These are phyloP conservation scores for Tineola bisselliella DNA, from an alignment of 2,888 invertebrate species.

Conservation along the genomic window DNA sequence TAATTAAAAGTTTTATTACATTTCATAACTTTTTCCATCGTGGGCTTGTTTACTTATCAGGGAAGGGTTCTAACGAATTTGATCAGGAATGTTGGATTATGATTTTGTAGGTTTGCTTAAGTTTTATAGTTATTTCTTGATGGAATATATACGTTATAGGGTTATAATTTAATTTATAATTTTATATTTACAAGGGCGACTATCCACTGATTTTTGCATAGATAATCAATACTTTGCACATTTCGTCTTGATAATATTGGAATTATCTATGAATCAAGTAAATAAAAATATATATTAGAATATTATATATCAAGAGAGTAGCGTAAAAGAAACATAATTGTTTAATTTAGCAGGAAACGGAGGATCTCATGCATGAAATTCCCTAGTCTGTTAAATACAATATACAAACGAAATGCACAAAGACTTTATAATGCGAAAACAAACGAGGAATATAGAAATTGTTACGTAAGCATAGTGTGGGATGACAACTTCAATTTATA, in stretches of 20 bases:
- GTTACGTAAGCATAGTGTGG: neutral
- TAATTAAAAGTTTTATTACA: constrained; percentile 33
- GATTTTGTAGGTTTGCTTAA: neutral
- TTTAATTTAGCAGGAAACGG: constrained; percentile 23
- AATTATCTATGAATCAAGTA: too few species aligned
- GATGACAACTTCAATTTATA: neutral
- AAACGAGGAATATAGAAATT: neutral
- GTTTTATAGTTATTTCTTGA: neutral
- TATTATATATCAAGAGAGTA: too few species aligned
- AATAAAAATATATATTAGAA: too few species aligned
- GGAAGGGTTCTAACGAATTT: constrained; percentile 17
- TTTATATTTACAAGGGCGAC: too few species aligned
- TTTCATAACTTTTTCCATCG: constrained; percentile 24
- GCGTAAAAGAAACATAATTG: constrained; percentile 12
- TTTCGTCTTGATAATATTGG: too few species aligned
- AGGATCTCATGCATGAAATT: constrained; percentile 22
- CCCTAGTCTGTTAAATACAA: constrained; percentile 25
- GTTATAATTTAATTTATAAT: too few species aligned
- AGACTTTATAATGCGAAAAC: neutral
- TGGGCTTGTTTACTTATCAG: constrained; percentile 19
- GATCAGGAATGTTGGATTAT: neutral
- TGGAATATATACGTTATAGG: neutral
- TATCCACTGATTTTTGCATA: too few species aligned
- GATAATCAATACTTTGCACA: too few species aligned
- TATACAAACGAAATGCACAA: constrained; percentile 16